Base-by-base conservation (phyloP, 2,113 vertebrate species). In the Etheostoma cragini region DNA sequence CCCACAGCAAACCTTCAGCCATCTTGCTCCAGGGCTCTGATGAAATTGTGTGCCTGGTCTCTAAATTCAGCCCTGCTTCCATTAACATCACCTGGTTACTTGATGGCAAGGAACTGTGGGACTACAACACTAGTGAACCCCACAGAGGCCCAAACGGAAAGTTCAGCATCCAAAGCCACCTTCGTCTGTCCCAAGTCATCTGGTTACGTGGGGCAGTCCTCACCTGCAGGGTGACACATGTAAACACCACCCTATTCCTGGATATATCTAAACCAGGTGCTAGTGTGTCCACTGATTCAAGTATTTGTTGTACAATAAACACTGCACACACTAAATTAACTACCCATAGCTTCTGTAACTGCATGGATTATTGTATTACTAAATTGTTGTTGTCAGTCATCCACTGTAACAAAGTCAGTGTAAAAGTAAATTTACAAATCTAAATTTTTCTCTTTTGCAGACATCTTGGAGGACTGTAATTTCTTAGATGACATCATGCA, bases 151-250 rank as follows among this genome's bases (percentile, higher is more conserved):
- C 82, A 16, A 78, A 92, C n/a, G 91, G 94, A 72, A 94, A 85
- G 82, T 94, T 94, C 81, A 92, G 64, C 58, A 69, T 93, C 74
- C 80, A 62, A 58, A 95, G 94, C 76, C 76, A 80, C 71, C 90
- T 95, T 26, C n/a, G 12, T 8, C 60, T 94, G n/a, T 62, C 81
- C 2, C 42, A 42, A 0, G 13, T 15, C 26, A 68, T 82, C 16
- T 88, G 85, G 74, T 56, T 85, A n/a, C 87, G 89, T 11, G 93
- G 92, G 10, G 64, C 66, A 15, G 66, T 61, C 33, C 69, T 93
- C 57, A 94, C 89, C 57, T 95, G 94, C 76, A 82, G 33, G 14
- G 93, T 95, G 56, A 64, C 61, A 6, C 93, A 94, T 56, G 47
- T 19, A 22, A 91, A 88, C 69, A 71, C 63, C n/a, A 92, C 38